Evolutionary conservation across 2,888 invertebrate genomes (phyloP).

Genomic region (Athrips mouffetella): DNA sequence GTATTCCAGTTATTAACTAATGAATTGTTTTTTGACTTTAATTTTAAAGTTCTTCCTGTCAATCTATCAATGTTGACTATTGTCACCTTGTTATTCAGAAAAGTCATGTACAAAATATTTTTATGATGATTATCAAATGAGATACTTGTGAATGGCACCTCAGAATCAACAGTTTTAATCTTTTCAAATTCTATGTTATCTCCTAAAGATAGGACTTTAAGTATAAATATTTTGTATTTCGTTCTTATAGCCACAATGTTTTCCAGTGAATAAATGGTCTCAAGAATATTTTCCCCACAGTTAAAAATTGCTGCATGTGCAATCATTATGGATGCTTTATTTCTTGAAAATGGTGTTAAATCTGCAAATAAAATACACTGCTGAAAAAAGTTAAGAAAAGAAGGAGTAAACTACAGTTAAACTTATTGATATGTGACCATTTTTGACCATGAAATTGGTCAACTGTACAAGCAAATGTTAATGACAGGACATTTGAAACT

Average conservation of each 20-base stretch:
- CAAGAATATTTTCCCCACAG: slow-evolving; percentile 54
- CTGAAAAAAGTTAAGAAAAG: slow-evolving; percentile 15
- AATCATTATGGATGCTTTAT: slow-evolving; percentile 35
- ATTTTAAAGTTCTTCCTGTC: slow-evolving; percentile 45
- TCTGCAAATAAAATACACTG: too few relatives aligned
- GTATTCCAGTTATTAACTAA: slow-evolving; percentile 61
- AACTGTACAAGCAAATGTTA: neutral
- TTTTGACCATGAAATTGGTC: neutral
- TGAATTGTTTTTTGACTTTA: slow-evolving; percentile 38
- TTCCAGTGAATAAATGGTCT: slow-evolving; percentile 51
- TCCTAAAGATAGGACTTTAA: slow-evolving; percentile 42
- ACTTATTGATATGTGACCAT: neutral
- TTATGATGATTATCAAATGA: slow-evolving; percentile 59
- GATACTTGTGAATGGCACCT: slow-evolving; percentile 58
- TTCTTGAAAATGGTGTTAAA: slow-evolving; percentile 47
- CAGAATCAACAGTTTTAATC: slow-evolving; percentile 50
- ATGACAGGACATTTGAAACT: slow-evolving; percentile 41
- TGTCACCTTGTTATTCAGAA: slow-evolving; percentile 47
- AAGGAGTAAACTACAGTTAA: neutral
- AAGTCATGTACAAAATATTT: slow-evolving; percentile 58
- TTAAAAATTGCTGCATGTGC: slow-evolving; percentile 39
- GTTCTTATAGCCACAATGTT: slow-evolving; percentile 58
- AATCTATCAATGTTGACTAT: slow-evolving; percentile 63
- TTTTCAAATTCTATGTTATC: slow-evolving; percentile 40
- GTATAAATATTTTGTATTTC: slow-evolving; percentile 51